Conservation (phyloP, 1,140 invertebrate species). For the Trichonephila clavata region DNA sequence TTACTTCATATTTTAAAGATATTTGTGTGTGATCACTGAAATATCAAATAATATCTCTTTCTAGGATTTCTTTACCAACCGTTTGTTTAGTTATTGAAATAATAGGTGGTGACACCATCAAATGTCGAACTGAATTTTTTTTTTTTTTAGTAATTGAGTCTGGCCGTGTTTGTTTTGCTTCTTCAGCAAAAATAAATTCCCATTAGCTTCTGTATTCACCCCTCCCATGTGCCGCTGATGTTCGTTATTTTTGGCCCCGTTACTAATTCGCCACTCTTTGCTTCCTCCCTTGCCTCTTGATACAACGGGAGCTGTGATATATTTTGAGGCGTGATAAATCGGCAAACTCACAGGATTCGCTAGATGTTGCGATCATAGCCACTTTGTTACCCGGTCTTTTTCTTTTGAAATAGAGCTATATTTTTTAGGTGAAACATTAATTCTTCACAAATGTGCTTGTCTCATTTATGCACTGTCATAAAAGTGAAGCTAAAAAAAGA, state of each 20-base stretch:
- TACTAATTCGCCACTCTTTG: slow-evolving; percentile 66
- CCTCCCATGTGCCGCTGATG: slow-evolving; percentile 27
- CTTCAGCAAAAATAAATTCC: slow-evolving; percentile 72
- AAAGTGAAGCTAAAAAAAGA: background rate
- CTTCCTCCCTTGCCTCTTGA: slow-evolving; percentile 46
- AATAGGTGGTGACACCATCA: background rate
- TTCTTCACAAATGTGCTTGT: slow-evolving; percentile 27
- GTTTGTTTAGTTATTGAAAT: background rate
- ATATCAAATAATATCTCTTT: too few species aligned
- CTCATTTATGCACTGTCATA: background rate
- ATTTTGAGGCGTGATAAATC: slow-evolving; percentile 70
- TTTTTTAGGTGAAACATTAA: background rate
- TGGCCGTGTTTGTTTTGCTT: slow-evolving; percentile 71
- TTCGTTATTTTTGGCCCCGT: slow-evolving; percentile 75
- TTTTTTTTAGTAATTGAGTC: slow-evolving; percentile 66
- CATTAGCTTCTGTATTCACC: slow-evolving; percentile 69
- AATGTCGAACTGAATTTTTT: slow-evolving; percentile 31
- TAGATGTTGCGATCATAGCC: slow-evolving; percentile 60
- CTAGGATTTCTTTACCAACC: background rate
- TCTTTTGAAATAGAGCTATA: background rate
- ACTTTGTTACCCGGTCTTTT: slow-evolving; percentile 55
- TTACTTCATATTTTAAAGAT: too few species aligned
- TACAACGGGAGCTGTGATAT: slow-evolving; percentile 47
- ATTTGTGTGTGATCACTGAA: too few species aligned
- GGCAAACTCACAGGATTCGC: slow-evolving; percentile 51